Evolutionary conservation across 2,113 vertebrate species (phyloP).

Genomic region (Sinocyclocheilus grahami): DNA sequence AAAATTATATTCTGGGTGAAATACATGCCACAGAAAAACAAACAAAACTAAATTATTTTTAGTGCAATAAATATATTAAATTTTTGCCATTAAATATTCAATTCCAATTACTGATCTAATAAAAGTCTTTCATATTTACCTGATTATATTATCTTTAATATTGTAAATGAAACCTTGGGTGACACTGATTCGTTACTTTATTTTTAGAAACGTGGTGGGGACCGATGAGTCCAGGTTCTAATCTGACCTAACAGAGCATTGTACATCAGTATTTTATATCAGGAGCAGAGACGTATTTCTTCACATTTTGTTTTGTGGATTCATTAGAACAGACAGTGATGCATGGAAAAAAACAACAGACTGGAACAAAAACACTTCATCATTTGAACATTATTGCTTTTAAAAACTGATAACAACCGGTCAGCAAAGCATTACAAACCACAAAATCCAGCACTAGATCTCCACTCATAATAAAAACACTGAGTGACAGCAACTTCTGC

Average conservation of each 20-base stretch:
- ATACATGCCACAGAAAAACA: neutral
- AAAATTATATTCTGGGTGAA: neutral
- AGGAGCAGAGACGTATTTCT: no score
- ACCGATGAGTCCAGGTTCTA: no score
- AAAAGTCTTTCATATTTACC: neutral
- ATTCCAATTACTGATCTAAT: neutral
- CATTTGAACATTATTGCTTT: neutral
- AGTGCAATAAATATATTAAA: neutral
- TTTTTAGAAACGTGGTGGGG: no score
- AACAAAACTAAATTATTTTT: no score
- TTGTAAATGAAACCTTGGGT: neutral
- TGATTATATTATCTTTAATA: neutral
- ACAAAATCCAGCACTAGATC: neutral
- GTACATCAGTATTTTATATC: no score
- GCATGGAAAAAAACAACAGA: neutral
- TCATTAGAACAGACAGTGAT: neutral
- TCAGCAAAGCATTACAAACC: neutral
- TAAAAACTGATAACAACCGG: neutral
- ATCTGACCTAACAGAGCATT: no score
- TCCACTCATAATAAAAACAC: neutral
- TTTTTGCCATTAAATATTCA: neutral
- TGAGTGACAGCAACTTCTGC: neutral
- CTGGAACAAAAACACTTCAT: conserved; percentile 1
- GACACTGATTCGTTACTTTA: neutral
- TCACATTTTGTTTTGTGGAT: neutral